phyloP scores from a whole-genome alignment of 2,113 vertebrate genomes.

The Donacobius atricapilla region DNA sequence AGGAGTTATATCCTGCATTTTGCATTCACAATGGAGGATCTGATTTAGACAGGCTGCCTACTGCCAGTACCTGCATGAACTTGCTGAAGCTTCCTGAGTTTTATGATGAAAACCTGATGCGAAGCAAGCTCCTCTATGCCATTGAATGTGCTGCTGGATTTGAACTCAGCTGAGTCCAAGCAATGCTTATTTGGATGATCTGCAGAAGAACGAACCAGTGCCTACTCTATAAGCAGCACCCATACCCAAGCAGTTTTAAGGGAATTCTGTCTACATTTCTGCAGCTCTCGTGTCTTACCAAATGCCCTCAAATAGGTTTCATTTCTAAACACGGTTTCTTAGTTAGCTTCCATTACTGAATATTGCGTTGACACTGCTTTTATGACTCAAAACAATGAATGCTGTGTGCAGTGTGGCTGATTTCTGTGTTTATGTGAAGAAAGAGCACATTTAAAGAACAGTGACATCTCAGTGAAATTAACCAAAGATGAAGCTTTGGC shows the following conservation, averaged over 20 bases:
- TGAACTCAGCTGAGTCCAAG: conserved; percentile 88
- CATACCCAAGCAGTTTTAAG: conserved; percentile 24
- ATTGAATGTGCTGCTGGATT: conserved; percentile 97
- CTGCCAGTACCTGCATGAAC: conserved; percentile 99
- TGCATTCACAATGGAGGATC: conserved; percentile 96
- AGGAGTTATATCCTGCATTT: conserved; percentile 98
- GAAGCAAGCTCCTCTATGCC: conserved; percentile 94
- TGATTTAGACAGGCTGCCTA: conserved; percentile 93
- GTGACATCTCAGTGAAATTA: conserved; percentile 73
- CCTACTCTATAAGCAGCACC: conserved; percentile 60
- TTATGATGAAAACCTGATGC: conserved; percentile 89
- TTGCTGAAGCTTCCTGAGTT: conserved; percentile 97
- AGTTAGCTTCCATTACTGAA: conserved; percentile 39
- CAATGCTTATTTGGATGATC: background rate
- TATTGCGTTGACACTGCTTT: conserved; percentile 59
- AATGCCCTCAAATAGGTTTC: conserved; percentile 49
- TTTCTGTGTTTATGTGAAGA: conserved; percentile 33
- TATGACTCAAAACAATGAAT: conserved; percentile 26
- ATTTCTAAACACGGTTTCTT: conserved; percentile 51
- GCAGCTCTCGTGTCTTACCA: conserved; percentile 41
- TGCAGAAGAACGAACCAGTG: conserved; percentile 37
- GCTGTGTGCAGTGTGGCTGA: conserved; percentile 52
- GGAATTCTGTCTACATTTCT: conserved; percentile 36
- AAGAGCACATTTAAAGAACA: conserved; percentile 61
- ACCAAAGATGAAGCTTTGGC: conserved; percentile 87